Conservation (phyloP, 1,140 invertebrate genomes). For the Plutomurus gul region DNA sequence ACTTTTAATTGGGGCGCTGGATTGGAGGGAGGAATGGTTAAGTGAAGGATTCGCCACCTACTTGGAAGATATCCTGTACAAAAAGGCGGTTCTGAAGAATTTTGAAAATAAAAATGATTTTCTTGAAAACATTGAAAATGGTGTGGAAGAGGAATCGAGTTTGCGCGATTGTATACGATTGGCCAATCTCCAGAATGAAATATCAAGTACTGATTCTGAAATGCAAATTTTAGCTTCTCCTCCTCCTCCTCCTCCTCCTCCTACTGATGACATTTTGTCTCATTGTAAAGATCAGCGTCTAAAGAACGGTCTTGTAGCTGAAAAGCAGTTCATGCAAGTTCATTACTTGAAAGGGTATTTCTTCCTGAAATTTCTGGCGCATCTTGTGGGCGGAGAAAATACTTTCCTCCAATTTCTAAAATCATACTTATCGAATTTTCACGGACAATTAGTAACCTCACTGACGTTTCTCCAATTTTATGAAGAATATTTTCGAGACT, state of each 20-base stretch:
- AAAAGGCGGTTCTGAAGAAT: constrained; percentile 47
- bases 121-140: constrained; percentile 19
- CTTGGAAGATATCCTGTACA: constrained; percentile 58
- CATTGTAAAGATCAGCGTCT: constrained; percentile 51
- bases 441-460: constrained; percentile 57
- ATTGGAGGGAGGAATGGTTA: constrained; percentile 63
- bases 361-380: constrained; percentile 56
- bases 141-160: constrained; percentile 49
- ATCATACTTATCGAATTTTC: constrained; percentile 55
- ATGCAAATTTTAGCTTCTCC: constrained; percentile 55
- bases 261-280: background rate
- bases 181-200: constrained; percentile 56
- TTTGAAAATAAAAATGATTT: constrained; percentile 42
- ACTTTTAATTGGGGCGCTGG: constrained; percentile 58
- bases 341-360: constrained; percentile 62
- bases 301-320: constrained; percentile 60
- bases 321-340: constrained; percentile 60
- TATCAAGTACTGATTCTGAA: constrained; percentile 53
- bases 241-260: constrained; percentile 44
- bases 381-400: constrained; percentile 54
- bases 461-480: constrained; percentile 54
- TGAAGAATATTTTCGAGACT: constrained; percentile 43
- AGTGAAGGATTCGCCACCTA: constrained; percentile 62
- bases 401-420: constrained; percentile 57
- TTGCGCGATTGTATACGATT: constrained; percentile 56